A percentile compares a stretch with the other conserved stretches of the same genome.
These are phyloP conservation scores for Lasiurus cinereus DNA, from an alignment of 2,113 vertebrate species.

Conservation along the genomic window DNA sequence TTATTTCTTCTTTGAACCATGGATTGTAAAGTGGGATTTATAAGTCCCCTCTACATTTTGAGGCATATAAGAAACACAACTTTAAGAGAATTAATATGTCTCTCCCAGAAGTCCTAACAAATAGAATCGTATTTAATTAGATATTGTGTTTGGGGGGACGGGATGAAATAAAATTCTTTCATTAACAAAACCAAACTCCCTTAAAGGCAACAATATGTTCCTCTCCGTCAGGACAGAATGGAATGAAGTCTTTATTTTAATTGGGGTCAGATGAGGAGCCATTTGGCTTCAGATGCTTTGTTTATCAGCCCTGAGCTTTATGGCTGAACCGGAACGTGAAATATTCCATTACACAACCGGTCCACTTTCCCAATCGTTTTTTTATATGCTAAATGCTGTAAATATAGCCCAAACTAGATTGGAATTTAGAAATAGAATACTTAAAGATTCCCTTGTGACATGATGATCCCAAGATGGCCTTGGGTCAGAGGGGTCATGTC, in stretches of 20 bases:
- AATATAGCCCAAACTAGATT: constrained; percentile 63
- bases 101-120: constrained; percentile 85
- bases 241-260: constrained; percentile 92
- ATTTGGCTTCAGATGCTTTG: constrained; percentile 90
- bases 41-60: constrained; percentile 7
- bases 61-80: constrained; percentile 70
- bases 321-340: constrained; percentile 88
- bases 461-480: not conserved
- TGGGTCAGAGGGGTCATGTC: not conserved
- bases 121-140: constrained; percentile 90
- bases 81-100: constrained; percentile 87
- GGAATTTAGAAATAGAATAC: constrained; percentile 72
- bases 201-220: constrained; percentile 93
- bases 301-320: constrained; percentile 90
- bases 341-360: constrained; percentile 86
- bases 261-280: constrained; percentile 90
- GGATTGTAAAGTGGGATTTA: not conserved
- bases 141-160: constrained; percentile 76
- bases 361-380: constrained; percentile 75
- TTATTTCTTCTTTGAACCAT: constrained; percentile 63
- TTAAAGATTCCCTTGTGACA: constrained; percentile 60
- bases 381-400: constrained; percentile 67
- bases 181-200: constrained; percentile 91
- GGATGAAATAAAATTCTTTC: constrained; percentile 89
- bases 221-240: constrained; percentile 90